phyloP scores from a whole-genome alignment of 2,113 vertebrate species.

The Pomatorhinus ruficollis region DNA sequence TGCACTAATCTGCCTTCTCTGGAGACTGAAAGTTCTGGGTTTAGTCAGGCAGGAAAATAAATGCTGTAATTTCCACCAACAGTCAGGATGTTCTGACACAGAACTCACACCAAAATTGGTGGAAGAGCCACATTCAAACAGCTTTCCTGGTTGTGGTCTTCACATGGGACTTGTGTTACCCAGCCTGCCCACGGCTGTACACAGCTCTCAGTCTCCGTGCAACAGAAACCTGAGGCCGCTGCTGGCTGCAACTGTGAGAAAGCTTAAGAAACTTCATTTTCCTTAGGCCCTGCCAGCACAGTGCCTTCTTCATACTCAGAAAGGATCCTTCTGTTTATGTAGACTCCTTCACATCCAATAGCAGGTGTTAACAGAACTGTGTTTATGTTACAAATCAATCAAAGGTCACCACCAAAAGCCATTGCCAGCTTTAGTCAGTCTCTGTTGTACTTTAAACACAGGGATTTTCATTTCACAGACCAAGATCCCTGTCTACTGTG shows the following conservation, averaged over 20 bases:
- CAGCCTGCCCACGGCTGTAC: not conserved
- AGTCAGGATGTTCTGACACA: slow-evolving; percentile 32
- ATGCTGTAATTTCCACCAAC: slow-evolving; percentile 27
- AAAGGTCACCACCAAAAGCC: not conserved
- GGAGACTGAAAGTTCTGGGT: slow-evolving; percentile 28
- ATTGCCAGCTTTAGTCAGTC: not conserved
- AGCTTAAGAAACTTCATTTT: not conserved
- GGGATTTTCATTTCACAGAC: not conserved
- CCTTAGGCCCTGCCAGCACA: not conserved
- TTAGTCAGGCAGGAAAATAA: slow-evolving; percentile 41
- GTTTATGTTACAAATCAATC: not conserved
- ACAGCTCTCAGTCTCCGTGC: not conserved
- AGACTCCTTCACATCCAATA: not conserved
- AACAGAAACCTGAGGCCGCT: not conserved
- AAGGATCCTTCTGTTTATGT: not conserved
- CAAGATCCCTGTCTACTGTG: not conserved
- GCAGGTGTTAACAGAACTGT: not conserved
- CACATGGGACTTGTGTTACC: not conserved
- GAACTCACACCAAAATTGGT: not conserved
- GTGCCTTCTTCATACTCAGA: not conserved
- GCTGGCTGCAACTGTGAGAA: not conserved
- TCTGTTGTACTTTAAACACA: not conserved
- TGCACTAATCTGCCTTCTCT: not conserved
- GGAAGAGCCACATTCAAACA: not conserved
- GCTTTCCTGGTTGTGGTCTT: not conserved